These are phyloP conservation scores for Xylophagus ater DNA, from an alignment of 2,888 invertebrate genomes.

Conservation along the genomic window DNA sequence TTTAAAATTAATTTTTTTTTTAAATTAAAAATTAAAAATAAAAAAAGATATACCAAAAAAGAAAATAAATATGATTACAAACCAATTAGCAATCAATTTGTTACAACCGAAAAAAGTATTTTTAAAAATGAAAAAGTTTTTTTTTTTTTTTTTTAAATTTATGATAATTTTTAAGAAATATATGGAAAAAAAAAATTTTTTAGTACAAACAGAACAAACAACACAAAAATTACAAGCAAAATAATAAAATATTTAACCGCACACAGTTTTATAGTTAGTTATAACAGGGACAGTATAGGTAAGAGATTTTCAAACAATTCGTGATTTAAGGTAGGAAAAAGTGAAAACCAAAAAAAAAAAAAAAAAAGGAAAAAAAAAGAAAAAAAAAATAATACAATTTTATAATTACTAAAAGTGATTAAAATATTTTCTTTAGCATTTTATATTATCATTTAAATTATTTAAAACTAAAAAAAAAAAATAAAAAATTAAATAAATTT, in stretches of 20 bases:
- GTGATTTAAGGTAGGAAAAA: too few relatives aligned
- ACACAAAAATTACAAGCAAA: too few relatives aligned
- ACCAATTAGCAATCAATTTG: constrained; percentile 4
- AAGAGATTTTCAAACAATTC: too few relatives aligned
- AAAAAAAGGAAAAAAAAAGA: constrained; percentile 18
- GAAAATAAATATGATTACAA: constrained; percentile 11
- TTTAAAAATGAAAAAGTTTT: constrained; percentile 14
- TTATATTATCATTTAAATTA: not conserved
- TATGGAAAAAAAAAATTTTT: too few relatives aligned
- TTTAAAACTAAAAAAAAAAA: constrained; percentile 7
- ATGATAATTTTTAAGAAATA: too few relatives aligned
- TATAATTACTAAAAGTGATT: constrained; percentile 15
- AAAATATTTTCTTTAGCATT: constrained; percentile 2
- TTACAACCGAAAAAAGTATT: constrained; percentile 8
- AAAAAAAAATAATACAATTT: constrained; percentile 15
- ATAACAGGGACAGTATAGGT: constrained; percentile 10
- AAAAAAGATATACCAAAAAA: too few relatives aligned
- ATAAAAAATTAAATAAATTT: not conserved
- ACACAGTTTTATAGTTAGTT: constrained; percentile 10
- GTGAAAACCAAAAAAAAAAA: constrained; percentile 6
- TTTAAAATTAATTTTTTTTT: constrained; percentile 1
- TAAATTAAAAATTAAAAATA: constrained; percentile 17
- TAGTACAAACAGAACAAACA: too few relatives aligned
- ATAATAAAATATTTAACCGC: too few relatives aligned
- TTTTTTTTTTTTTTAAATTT: too few relatives aligned